These are phyloP conservation scores for Drosophila nr. medialis DNA, from an alignment of 2,888 invertebrate species.

Conservation along the genomic window DNA sequence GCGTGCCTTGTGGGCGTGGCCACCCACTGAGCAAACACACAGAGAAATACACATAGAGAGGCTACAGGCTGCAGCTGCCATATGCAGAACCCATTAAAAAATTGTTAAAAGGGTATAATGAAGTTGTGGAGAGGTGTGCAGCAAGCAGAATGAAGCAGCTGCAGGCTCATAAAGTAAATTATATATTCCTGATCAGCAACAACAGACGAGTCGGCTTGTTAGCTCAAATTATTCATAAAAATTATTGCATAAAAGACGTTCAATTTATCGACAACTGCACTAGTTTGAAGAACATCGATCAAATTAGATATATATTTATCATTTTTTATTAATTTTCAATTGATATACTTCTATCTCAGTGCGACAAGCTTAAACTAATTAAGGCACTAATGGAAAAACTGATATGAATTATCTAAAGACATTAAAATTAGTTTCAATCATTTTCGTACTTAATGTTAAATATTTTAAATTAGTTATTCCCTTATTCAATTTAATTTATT, in stretches of 20 bases:
- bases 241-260: too few relatives aligned
- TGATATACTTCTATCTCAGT: background rate
- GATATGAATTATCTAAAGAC: too few relatives aligned
- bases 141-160: background rate
- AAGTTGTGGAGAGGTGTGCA: background rate
- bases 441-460: background rate
- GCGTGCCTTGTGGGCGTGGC: conserved; percentile 28
- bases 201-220: background rate
- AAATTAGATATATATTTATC: rapidly evolving
- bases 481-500: background rate
- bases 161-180: background rate
- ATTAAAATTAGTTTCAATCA: too few relatives aligned
- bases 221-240: background rate
- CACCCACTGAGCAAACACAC: conserved; percentile 23
- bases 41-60: background rate
- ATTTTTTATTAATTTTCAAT: background rate
- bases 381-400: background rate
- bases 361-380: background rate
- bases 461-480: background rate
- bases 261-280: too few relatives aligned
- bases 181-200: background rate
- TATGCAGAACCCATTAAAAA: conserved; percentile 22
- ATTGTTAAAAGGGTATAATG: conserved; percentile 1
- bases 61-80: conserved; percentile 19
- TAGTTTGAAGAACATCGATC: background rate